Evolutionary conservation across 2,888 invertebrate genomes (phyloP).

Genomic region (Caenorhabditis sp.): DNA sequence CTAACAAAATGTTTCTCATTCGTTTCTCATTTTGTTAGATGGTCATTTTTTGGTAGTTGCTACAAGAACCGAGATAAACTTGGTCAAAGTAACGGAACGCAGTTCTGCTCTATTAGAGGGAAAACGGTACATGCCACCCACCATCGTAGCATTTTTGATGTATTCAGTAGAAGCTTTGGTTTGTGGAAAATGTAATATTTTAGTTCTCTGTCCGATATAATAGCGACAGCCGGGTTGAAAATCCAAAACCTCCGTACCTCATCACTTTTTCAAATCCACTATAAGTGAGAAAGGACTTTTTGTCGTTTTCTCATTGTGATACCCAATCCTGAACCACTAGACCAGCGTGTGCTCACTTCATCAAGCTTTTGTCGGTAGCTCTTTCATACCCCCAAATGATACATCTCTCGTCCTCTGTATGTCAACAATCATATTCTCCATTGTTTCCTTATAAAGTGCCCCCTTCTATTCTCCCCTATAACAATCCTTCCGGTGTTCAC

Average conservation of each 20-base stretch:
- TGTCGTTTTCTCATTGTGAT: neutral
- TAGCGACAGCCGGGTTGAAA: no score
- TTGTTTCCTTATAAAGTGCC: constrained; percentile 53
- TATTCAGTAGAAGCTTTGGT: no score
- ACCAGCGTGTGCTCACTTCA: constrained; percentile 21
- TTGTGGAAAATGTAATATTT: no score
- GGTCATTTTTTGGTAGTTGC: no score
- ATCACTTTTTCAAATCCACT: neutral
- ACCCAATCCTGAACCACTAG: constrained; percentile 14
- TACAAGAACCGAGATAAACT: no score
- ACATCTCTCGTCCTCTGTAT: constrained; percentile 16
- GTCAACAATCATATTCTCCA: constrained; percentile 32
- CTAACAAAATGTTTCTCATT: no score
- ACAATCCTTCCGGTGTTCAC: constrained; percentile 64
- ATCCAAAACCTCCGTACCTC: neutral
- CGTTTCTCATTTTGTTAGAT: no score
- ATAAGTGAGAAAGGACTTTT: neutral
- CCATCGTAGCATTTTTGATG: no score
- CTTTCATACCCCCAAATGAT: constrained; percentile 15
- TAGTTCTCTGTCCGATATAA: no score
- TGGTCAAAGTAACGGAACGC: no score
- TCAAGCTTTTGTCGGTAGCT: constrained; percentile 32
- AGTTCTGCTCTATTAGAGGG: no score
- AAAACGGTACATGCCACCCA: no score
- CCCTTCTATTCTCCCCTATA: constrained; percentile 22